phyloP scores from a whole-genome alignment of 2,113 vertebrate species.

The Aramus guarauna region DNA sequence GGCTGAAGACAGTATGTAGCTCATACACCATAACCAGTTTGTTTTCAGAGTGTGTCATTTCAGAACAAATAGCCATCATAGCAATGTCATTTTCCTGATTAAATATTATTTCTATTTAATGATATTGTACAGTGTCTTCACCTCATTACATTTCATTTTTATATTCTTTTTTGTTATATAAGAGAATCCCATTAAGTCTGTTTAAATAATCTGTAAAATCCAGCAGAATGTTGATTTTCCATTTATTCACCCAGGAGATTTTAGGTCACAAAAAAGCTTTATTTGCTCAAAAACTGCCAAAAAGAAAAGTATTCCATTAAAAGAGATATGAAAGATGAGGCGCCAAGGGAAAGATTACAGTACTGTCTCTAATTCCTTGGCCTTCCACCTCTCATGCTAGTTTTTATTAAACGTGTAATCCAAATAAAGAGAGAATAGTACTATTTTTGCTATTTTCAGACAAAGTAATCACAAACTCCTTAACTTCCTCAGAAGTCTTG shows the following conservation, averaged over 20 bases:
- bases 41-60: not conserved
- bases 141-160: not conserved
- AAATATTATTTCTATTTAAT: not conserved
- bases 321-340: not conserved
- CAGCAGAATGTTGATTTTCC: not conserved
- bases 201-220: constrained; percentile 7
- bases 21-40: not conserved
- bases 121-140: not conserved
- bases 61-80: constrained; percentile 3
- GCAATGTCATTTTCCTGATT: not conserved
- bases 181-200: not conserved
- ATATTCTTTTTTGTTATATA: not conserved
- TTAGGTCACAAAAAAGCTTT: not conserved
- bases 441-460: not conserved
- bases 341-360: not conserved
- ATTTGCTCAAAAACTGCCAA: not conserved
- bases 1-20: not conserved
- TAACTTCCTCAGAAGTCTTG: not conserved
- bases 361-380: not conserved
- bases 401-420: not conserved
- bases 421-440: not conserved
- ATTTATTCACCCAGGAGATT: not conserved
- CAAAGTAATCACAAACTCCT: not conserved
- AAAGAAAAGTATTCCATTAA: not conserved
- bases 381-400: not conserved